Evolutionary conservation across 53 echinoderm and acorn worm genomes (phyloP).

Genomic region (Actinopyga echinites): DNA sequence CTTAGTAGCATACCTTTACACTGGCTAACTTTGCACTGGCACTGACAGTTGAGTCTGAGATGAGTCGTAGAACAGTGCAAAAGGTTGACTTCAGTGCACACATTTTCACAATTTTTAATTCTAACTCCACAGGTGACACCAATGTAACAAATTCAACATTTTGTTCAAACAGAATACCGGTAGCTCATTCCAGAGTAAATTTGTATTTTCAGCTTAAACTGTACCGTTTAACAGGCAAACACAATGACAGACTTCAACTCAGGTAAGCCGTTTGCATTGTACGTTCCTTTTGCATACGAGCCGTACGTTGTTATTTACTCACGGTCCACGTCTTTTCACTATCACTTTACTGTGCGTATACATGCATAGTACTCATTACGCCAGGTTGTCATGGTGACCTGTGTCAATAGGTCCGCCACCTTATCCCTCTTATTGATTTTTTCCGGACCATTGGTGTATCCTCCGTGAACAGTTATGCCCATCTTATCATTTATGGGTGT

Average conservation of each 20-base stretch:
- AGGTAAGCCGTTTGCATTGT: neutral
- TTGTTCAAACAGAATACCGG: neutral
- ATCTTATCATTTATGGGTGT: no score
- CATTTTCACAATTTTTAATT: neutral
- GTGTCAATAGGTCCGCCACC: slow-evolving; percentile 29
- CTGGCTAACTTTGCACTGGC: no score
- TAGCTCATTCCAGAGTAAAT: slow-evolving; percentile 19
- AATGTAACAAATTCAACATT: slow-evolving; percentile 18
- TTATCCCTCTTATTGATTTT: slow-evolving; percentile 18
- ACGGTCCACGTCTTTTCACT: neutral
- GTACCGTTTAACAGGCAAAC: slow-evolving; percentile 18
- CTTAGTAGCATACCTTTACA: no score
- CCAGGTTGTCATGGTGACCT: neutral
- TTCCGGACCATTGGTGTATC: no score
- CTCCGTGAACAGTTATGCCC: no score
- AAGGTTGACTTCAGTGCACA: no score
- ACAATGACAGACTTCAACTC: neutral
- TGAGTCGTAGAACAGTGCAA: no score
- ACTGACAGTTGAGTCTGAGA: no score
- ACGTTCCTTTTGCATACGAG: neutral
- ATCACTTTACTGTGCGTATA: neutral
- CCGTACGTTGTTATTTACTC: neutral
- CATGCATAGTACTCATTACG: neutral
- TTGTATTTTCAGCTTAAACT: slow-evolving; percentile 17
- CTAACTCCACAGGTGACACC: slow-evolving; percentile 1